Conservation (phyloP, 1,140 invertebrate species). For the fruit fly (Drosophila melanogaster) region DNA sequence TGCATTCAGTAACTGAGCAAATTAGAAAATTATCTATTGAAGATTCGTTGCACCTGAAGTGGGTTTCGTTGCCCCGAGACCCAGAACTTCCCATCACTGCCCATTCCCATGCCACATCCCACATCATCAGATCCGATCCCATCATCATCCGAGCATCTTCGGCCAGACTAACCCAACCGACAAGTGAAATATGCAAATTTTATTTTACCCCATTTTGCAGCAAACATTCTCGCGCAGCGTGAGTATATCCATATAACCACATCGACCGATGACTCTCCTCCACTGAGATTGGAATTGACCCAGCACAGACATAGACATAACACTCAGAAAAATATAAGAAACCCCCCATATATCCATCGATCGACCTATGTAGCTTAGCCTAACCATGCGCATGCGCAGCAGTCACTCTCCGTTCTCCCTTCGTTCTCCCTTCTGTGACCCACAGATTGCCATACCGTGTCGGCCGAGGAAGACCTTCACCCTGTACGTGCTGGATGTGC, state of each 20-base stretch:
- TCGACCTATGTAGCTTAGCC: constrained; percentile 6
- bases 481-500: constrained; percentile 91
- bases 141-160: constrained; percentile 1
- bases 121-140: constrained; percentile 1
- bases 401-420: constrained; percentile 19
- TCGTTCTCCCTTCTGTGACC: constrained; percentile 1
- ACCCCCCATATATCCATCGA: constrained; percentile 15
- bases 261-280: constrained; percentile 5
- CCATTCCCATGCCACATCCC: constrained; percentile 1
- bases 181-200: constrained; percentile 59
- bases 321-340: not conserved
- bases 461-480: constrained; percentile 93
- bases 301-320: not conserved
- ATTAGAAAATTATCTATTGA: not conserved
- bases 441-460: constrained; percentile 91
- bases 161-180: constrained; percentile 31
- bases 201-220: constrained; percentile 73
- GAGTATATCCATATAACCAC: constrained; percentile 46
- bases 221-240: constrained; percentile 78
- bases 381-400: constrained; percentile 24
- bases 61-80: not conserved
- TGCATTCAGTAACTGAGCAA: not conserved
- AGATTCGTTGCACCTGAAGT: constrained; percentile 6
- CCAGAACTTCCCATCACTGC: constrained; percentile 21
- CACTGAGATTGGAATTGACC: constrained; percentile 17